Conservation (phyloP, 2,888 invertebrate genomes). For the Chloromyia formosa region DNA sequence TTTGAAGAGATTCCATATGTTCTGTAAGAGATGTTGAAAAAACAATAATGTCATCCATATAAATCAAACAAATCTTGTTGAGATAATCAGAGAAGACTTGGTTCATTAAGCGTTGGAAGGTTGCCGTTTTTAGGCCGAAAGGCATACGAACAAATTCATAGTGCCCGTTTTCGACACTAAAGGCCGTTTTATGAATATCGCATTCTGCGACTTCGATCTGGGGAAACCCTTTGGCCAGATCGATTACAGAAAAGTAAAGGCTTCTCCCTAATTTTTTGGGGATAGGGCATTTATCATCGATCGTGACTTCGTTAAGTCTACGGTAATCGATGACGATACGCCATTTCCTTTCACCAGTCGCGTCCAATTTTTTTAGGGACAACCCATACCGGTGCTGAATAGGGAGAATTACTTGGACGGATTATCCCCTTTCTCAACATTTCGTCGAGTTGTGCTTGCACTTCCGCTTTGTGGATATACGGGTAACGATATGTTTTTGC, state of each 20-base stretch:
- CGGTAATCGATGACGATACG: slow-evolving; percentile 51
- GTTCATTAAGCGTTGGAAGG: not conserved
- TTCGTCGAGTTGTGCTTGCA: slow-evolving; percentile 38
- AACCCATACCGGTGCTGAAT: slow-evolving; percentile 50
- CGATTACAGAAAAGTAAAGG: too few species aligned
- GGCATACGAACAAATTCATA: too few species aligned
- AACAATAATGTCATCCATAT: not conserved
- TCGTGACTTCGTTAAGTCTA: slow-evolving; percentile 52
- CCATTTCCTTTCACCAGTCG: slow-evolving; percentile 48
- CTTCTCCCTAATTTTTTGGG: slow-evolving; percentile 55
- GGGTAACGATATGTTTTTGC: slow-evolving; percentile 19
- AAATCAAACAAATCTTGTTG: not conserved
- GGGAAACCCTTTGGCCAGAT: too few species aligned
- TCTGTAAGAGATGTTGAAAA: not conserved
- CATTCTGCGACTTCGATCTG: too few species aligned
- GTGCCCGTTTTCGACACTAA: too few species aligned
- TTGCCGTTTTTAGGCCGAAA: too few species aligned
- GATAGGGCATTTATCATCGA: slow-evolving; percentile 50
- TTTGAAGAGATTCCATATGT: not conserved
- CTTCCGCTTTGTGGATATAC: slow-evolving; percentile 38
- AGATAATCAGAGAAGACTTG: not conserved
- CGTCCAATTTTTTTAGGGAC: not conserved
- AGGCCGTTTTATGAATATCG: too few species aligned
- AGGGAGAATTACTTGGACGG: slow-evolving; percentile 49
- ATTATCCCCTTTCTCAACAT: slow-evolving; percentile 51